Evolutionary conservation across 2,888 invertebrate species (phyloP).

Genomic region (Agrochola lota): DNA sequence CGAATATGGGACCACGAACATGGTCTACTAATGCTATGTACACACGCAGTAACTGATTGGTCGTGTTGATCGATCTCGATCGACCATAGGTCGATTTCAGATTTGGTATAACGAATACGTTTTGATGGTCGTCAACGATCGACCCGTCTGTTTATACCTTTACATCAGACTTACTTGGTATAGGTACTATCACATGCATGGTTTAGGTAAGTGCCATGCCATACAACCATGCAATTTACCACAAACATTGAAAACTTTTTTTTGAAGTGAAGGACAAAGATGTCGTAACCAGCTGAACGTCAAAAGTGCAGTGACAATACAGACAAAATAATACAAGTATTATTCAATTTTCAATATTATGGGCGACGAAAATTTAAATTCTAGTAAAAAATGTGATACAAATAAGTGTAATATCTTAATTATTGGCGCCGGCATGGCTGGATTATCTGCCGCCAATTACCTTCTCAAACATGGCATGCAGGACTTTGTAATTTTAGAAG

Average conservation of each 20-base stretch:
- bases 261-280: conserved; percentile 65
- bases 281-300: conserved; percentile 85
- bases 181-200: too few relatives aligned
- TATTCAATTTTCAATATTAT: conserved; percentile 83
- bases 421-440: conserved; percentile 96
- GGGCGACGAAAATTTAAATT: conserved; percentile 89
- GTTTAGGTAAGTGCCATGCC: background rate
- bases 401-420: conserved; percentile 93
- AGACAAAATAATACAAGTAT: conserved; percentile 79
- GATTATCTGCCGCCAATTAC: conserved; percentile 95
- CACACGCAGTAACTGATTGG: background rate
- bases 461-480: conserved; percentile 94
- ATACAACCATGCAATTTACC: background rate
- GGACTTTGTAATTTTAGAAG: conserved; percentile 95
- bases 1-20: too few relatives aligned
- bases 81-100: too few relatives aligned
- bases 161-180: too few relatives aligned
- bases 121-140: too few relatives aligned
- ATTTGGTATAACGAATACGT: too few relatives aligned
- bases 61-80: too few relatives aligned
- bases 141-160: too few relatives aligned
- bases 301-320: conserved; percentile 78
- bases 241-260: conserved; percentile 23
- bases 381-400: conserved; percentile 87
- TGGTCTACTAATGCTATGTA: too few relatives aligned